Conservation (phyloP, 1,140 invertebrate genomes). For the Lycorma delicatula region DNA sequence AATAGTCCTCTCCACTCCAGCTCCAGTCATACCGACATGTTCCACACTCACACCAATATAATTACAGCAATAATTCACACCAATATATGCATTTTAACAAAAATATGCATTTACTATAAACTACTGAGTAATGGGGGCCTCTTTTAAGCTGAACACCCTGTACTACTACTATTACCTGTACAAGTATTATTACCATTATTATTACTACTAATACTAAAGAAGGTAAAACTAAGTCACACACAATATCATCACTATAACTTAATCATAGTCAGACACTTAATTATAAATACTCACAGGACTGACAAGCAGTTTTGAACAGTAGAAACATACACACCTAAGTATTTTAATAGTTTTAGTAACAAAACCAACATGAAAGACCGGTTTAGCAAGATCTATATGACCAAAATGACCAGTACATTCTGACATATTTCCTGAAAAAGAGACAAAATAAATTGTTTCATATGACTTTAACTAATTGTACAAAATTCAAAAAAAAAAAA, state of each 20-base stretch:
- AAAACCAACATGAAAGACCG: slow-evolving; percentile 97
- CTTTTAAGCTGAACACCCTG: too few species aligned
- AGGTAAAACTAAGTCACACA: slow-evolving; percentile 19
- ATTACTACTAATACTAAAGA: not conserved
- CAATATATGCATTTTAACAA: too few species aligned
- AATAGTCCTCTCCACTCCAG: too few species aligned
- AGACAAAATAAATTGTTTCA: slow-evolving; percentile 19
- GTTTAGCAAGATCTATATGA: slow-evolving; percentile 97
- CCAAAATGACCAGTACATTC: slow-evolving; percentile 99
- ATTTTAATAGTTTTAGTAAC: slow-evolving; percentile 96
- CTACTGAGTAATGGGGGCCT: too few species aligned
- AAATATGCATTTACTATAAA: too few species aligned
- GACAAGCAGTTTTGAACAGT: slow-evolving; percentile 91
- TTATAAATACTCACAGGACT: slow-evolving; percentile 71
- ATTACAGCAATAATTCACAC: too few species aligned
- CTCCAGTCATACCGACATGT: too few species aligned
- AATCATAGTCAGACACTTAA: too few species aligned
- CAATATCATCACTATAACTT: too few species aligned
- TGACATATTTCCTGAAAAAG: slow-evolving; percentile 67
- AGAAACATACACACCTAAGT: slow-evolving; percentile 93
- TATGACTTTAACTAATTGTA: too few species aligned
- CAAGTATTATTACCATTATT: not conserved
- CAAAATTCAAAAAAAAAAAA: too few species aligned
- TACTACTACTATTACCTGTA: slow-evolving; percentile 3
- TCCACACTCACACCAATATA: too few species aligned